Base-by-base conservation (phyloP, 2,797 vertebrate genomes). In the Mormyrops attenuatus region DNA sequence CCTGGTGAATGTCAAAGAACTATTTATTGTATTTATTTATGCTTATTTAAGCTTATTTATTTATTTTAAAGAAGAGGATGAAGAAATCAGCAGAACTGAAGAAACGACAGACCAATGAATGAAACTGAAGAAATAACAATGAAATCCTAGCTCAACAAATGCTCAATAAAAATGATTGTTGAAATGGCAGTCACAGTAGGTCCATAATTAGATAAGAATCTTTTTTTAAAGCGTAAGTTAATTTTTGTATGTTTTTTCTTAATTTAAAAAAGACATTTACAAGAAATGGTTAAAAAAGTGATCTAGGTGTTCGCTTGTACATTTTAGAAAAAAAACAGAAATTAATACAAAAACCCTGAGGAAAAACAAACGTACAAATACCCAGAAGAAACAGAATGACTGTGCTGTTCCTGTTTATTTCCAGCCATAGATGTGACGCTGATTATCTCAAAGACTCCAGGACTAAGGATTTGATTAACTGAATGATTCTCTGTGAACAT, bases 1-100 rank as follows among this genome's bases (percentile, higher is more conserved):
- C 90, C 90, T 95, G 93, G 93, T 96, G 95, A 96, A 96, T 96
- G 96, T 96, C 93, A 93, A 95, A 93, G 92, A 93, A 90, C 92
- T 92, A 95, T 94, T 95, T 95, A 95, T 94, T 94, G 94, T 94
- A 94, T 94, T 95, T 95, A 85, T 89, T 94, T 90, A 89, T 85
- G 91, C 92, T 92, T 89, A 92, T 93, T 93, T 93, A 91, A 93
- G 94, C 93, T 85, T 77, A 93, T 93, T 92, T 91, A 69, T 95
- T 95, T 94, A 86, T 92, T 90, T 90, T 41, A 88, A 85, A 85
- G 93, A 93, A 82, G 90, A 92, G 88, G 93, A 92, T 92, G 93
- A 94, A 91, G 92, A 93, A 87, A 91, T 90, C 85, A 50, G 90
- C 90, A 91, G 92, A 89, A 66, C 89, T 91, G 73, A 47, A 90